phyloP scores from a whole-genome alignment of 2,797 vertebrate species.

The Crypturellus tataupa region DNA sequence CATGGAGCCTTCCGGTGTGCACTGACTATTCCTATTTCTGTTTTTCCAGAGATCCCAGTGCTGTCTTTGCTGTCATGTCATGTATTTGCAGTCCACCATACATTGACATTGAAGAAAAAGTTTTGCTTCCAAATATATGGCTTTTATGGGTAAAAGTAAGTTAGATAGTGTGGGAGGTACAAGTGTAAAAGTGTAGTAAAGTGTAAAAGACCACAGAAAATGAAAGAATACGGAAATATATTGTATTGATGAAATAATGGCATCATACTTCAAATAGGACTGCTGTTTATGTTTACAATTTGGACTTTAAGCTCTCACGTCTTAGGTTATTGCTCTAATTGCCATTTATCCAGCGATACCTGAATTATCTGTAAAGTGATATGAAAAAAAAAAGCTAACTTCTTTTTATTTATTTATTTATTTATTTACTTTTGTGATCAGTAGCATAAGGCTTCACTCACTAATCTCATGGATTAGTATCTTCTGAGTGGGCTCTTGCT shows the following conservation, averaged over 20 bases:
- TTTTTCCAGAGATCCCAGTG: background rate
- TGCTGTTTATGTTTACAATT: background rate
- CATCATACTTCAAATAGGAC: accelerated
- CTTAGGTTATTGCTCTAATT: background rate
- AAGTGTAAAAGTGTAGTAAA: background rate
- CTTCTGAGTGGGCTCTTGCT: background rate
- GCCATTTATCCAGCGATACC: background rate
- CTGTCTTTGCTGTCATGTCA: background rate
- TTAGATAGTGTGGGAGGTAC: accelerated
- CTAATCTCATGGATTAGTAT: accelerated
- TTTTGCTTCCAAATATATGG: background rate
- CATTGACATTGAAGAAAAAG: background rate
- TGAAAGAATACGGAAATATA: background rate
- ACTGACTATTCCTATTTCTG: background rate
- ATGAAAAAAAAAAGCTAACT: background rate
- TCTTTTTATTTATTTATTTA: background rate
- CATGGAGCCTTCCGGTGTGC: accelerated
- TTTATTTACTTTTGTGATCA: background rate
- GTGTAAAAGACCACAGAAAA: background rate
- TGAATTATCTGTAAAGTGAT: background rate
- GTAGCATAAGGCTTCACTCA: background rate
- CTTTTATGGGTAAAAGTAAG: background rate
- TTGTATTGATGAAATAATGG: background rate
- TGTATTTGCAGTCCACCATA: accelerated
- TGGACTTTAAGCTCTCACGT: background rate